Base-by-base conservation (phyloP, 1,140 invertebrate genomes). In the Drosophila micromelanica region DNA sequence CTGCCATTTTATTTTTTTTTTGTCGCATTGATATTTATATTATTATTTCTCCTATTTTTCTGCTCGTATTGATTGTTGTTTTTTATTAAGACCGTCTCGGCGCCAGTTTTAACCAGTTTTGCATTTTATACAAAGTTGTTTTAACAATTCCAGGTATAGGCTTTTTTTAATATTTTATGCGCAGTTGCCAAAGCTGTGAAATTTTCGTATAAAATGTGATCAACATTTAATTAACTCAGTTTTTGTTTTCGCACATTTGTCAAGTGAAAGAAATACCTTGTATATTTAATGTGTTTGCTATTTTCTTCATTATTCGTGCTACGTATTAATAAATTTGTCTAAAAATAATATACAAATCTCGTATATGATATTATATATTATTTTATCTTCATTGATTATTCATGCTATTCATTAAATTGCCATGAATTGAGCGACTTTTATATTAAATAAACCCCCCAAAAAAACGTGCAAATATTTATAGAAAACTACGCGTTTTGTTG, bases 381-480 rank as follows among this genome's bases (percentile, higher is more conserved):
- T n/a, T 5, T 5, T 9, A n/a, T 9, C 30, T 17, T 15, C 23
- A 13, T 55, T 27, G 32, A 35, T 35, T 35, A 35, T 54, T 23
- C 4, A 38, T 35, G 32, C 8, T 35, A 11, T 40, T 13, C n/a
- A 17, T 57, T 43, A 46, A 46, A 46, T 46, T 40, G 38, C n/a
- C 38, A 40, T 40, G 38, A 40, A 40, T 40, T 40, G 38, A 73
- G 2, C 27, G 27, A 27, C 27, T 27, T 27, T 27, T 27, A 27
- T 35, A 9, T 35, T 35, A 35, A 35, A 35, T 9, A n/a, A n/a
- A 35, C 7, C 32, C 5, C 51, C 13, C 45, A 76, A 79, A 84
- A 79, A 84, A 84, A 84, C 76, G 80, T 84, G 80, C 73, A 75
- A 78, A 86, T 74, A 64, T 69, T 73, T 64, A 73, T 55, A 62